A percentile compares a stretch with the other conserved stretches of the same genome.
These are phyloP conservation scores for Microplitis deprimator DNA, from an alignment of 2,888 invertebrate species.

Conservation along the genomic window DNA sequence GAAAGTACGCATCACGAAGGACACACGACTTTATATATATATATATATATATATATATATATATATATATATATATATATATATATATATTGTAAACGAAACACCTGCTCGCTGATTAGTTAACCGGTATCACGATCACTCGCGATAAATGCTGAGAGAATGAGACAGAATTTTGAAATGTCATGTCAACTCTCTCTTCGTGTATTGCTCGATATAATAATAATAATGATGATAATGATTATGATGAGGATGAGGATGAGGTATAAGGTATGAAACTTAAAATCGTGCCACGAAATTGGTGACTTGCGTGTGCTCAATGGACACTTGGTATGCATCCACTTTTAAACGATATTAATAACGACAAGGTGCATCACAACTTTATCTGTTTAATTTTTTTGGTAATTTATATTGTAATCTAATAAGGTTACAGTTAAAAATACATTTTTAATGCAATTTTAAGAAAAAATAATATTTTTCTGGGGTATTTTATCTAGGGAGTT, in stretches of 20 bases:
- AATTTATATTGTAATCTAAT: no score
- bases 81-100: background rate
- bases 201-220: background rate
- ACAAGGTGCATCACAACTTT: background rate
- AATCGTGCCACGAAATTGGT: background rate
- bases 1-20: slow-evolving; percentile 1
- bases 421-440: no score
- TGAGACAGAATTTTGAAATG: background rate
- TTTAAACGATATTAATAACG: background rate
- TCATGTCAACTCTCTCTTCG: background rate
- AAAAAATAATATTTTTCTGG: no score
- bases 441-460: no score
- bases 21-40: background rate
- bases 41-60: background rate
- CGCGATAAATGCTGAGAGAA: background rate
- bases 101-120: slow-evolving; percentile 21
- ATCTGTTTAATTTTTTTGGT: background rate
- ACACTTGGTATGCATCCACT: background rate
- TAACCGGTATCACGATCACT: slow-evolving; percentile 10
- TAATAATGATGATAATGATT: background rate
- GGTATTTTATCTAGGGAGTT: no score
- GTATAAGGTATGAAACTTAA: background rate
- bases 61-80: background rate
- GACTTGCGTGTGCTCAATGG: background rate
- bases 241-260: background rate